Conservation (phyloP, 2,113 vertebrate genomes). For the Haemorhous mexicanus region DNA sequence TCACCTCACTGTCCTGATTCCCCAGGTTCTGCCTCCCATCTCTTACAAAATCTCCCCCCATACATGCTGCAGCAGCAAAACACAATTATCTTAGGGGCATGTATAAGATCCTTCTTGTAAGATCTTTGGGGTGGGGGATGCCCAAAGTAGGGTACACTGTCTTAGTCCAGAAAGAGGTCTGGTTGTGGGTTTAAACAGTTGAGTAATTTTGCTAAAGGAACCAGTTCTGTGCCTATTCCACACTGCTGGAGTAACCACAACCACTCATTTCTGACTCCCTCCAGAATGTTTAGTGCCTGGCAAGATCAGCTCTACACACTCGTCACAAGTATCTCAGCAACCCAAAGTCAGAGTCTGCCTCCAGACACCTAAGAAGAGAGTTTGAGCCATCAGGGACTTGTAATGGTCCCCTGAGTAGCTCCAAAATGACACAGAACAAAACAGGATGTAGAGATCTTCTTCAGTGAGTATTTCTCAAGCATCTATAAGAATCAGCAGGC, state of each 20-base stretch:
- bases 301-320: background rate
- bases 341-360: background rate
- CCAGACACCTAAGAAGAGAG: background rate
- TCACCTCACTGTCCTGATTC: background rate
- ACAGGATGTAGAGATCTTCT: background rate
- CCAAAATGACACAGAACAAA: background rate
- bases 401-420: background rate
- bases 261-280: background rate
- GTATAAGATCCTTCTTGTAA: background rate
- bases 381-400: background rate
- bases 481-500: background rate
- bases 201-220: background rate
- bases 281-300: background rate
- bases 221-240: background rate
- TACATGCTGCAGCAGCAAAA: background rate
- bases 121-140: background rate
- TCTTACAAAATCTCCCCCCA: background rate
- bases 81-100: background rate
- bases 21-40: background rate
- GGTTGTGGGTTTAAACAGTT: background rate
- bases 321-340: background rate
- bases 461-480: background rate
- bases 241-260: background rate
- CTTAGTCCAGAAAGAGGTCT: background rate
- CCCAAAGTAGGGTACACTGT: background rate